Percentiles rank a stretch among this genome's conserved stretches.
Evolutionary conservation across 1,140 invertebrate genomes (phyloP).

Genomic region (Ditylenchus dipsaci): DNA sequence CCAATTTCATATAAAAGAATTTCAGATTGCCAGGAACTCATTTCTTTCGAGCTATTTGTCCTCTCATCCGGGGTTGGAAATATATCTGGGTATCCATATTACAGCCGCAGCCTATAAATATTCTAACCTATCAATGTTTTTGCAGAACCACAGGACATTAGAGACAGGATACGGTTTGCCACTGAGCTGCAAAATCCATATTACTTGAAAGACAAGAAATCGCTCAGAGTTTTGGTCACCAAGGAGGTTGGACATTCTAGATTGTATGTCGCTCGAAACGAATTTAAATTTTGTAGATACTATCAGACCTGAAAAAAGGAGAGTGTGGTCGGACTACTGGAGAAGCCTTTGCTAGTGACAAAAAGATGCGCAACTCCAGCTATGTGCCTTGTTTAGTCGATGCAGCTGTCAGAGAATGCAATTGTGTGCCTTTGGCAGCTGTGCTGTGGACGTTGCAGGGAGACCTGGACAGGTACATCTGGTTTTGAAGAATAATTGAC

Average conservation of each 20-base stretch:
- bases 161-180: neutral
- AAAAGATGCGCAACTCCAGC: neutral
- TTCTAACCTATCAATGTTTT: neutral
- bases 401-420: conserved; percentile 6
- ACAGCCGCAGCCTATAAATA: too few species aligned
- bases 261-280: neutral
- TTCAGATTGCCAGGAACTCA: conserved; percentile 8
- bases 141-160: neutral
- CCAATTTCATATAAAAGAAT: too few species aligned
- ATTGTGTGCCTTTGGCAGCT: conserved; percentile 32
- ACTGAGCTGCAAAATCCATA: conserved; percentile 1
- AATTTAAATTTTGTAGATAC: conserved; percentile 3
- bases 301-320: neutral
- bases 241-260: neutral
- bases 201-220: conserved; percentile 7
- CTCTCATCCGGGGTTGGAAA: conserved; percentile 1
- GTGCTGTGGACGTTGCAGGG: conserved; percentile 39
- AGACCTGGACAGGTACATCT: conserved; percentile 21
- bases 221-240: neutral
- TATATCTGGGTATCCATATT: neutral
- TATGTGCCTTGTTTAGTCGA: conserved; percentile 2
- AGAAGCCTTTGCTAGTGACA: neutral
- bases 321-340: conserved; percentile 2
- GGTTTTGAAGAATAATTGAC: too few species aligned
- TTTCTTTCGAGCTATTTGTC: neutral